Evolutionary conservation across 2,797 vertebrate species (phyloP), one percentile per base, ranked within the genome.

Genomic region (Syndactyla subalaris): DNA sequence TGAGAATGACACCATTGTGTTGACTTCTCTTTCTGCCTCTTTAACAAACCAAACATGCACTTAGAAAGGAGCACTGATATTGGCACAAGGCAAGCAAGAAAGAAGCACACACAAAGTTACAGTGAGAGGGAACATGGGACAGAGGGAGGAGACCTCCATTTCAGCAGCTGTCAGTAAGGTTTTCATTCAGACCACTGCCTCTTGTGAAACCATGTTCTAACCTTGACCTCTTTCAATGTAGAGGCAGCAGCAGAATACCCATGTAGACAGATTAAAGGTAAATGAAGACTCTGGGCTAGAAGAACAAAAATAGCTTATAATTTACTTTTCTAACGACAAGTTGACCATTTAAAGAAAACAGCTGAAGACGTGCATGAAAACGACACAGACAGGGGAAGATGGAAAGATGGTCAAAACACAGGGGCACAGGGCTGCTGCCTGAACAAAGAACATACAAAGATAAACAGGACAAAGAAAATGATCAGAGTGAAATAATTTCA

Each of bases 181-280:
- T 92, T 76, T 85, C 39, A 59, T 66, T 66, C 74, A 70, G 55
- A 79, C 17, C 21, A 48, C 18, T 51, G 55, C 29, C 32, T 91
- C 63, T 63, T 63, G 52, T 59, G 65, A 85, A 93, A 93, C 23
- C 49, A 54, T 4, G 5, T 68, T 65, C 55, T 78, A 81, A 84
- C 19, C 54, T 11, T 74, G 54, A 88, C 39, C 29, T 67, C 82
- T n/a, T 76, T 49, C 57, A 65, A 24, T 67, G 76, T 51, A 83
- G 38, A 80, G 39, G 61, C 10, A 7, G 49, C 34, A 79, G 89
- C 19, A 71, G 30, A 89, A 85, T 39, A 63, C 5, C 18, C 68
- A 65, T n/a, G 58, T 7, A 95, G 32, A 84, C 5, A 77, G 38
- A 93, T 85, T 29, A 94, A 91, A 96, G 58, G 34, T 74, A 89